Evolutionary conservation across 2,888 invertebrate genomes (phyloP).

Genomic region (Lithophane leautieri): DNA sequence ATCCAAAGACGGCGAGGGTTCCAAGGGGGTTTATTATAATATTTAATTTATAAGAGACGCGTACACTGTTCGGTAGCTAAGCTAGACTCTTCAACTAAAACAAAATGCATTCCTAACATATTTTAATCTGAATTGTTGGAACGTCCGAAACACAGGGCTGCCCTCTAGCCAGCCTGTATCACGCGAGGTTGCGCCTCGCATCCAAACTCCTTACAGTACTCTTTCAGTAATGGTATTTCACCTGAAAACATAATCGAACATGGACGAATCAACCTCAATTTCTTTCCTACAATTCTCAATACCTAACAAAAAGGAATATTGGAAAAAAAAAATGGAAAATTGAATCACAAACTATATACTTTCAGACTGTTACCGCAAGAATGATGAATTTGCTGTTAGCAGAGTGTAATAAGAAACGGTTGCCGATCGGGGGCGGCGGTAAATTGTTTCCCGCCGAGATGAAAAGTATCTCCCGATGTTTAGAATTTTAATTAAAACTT

Average conservation of each 20-base stretch:
- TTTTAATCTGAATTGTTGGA: no score
- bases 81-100: no score
- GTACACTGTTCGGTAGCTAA: no score
- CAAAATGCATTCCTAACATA: no score
- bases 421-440: conserved; percentile 14
- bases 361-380: conserved; percentile 20
- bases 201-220: no score
- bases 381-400: conserved; percentile 23
- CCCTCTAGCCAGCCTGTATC: no score
- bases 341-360: conserved; percentile 15
- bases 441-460: conserved; percentile 46
- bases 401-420: conserved; percentile 38
- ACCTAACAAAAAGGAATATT: conserved; percentile 3
- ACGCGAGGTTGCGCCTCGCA: no score
- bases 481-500: conserved; percentile 54
- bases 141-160: no score
- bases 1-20: no score
- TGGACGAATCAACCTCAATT: neutral
- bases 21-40: no score
- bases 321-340: neutral
- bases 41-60: no score
- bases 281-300: neutral
- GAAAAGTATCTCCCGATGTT: conserved; percentile 38
- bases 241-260: neutral
- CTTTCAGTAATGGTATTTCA: neutral